phyloP scores from a whole-genome alignment of 2,797 vertebrate species.

The Sebastes hubbsi region DNA sequence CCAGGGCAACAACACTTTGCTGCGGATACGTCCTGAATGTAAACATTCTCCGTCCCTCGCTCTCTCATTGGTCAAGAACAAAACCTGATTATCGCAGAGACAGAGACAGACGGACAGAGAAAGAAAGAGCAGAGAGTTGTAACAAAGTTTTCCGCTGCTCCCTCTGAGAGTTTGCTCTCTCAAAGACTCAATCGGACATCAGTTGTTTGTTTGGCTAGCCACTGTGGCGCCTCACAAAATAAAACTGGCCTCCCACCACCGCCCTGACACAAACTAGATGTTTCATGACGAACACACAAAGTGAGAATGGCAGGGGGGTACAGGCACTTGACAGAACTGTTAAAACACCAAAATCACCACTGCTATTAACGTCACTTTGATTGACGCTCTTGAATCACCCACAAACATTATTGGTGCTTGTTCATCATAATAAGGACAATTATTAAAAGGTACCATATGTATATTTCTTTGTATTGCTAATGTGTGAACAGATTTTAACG shows the following conservation, averaged over 20 bases:
- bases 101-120: constrained; percentile 65
- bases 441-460: too few relatives aligned
- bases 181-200: constrained; percentile 74
- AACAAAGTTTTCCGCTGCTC: constrained; percentile 76
- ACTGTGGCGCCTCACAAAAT: constrained; percentile 77
- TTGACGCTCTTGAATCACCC: background rate
- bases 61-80: constrained; percentile 77
- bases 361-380: constrained; percentile 36
- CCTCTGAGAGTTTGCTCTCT: constrained; percentile 68
- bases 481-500: too few relatives aligned
- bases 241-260: constrained; percentile 60
- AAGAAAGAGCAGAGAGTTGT: constrained; percentile 64
- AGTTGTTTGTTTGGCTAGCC: constrained; percentile 81
- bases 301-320: constrained; percentile 51
- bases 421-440: background rate
- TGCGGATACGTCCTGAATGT: constrained; percentile 81
- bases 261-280: constrained; percentile 65
- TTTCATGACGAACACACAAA: constrained; percentile 68
- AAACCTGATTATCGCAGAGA: constrained; percentile 74
- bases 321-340: constrained; percentile 62
- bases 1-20: constrained; percentile 78
- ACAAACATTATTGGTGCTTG: background rate
- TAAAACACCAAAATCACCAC: constrained; percentile 34
- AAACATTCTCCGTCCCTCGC: constrained; percentile 78
- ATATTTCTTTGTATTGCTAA: too few relatives aligned